A percentile compares a stretch with the other conserved stretches of the same genome.
phyloP scores from a whole-genome alignment of 2,113 vertebrate species.

The Gobius niger region DNA sequence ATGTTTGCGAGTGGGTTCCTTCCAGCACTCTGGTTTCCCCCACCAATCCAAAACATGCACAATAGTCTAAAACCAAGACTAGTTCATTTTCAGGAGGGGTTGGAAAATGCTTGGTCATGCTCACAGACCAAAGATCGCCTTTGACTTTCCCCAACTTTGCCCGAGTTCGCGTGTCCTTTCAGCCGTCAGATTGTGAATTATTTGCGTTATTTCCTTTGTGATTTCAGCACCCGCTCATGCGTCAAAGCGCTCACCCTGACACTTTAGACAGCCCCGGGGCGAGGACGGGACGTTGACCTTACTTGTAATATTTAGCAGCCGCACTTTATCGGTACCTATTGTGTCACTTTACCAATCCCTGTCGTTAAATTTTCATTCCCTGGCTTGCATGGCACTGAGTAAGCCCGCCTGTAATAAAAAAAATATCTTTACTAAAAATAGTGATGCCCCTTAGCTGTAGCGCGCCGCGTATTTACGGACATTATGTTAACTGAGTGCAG shows the following conservation, averaged over 20 bases:
- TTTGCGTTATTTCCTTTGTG: background rate
- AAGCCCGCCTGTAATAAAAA: slow-evolving; percentile 13
- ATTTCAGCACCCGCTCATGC: slow-evolving; percentile 1
- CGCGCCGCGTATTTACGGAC: slow-evolving; percentile 26
- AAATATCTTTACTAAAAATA: slow-evolving; percentile 30
- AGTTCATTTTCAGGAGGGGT: too few species aligned
- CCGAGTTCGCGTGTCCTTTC: background rate
- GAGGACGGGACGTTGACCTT: slow-evolving; percentile 5
- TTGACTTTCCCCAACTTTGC: background rate
- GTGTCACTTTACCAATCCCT: slow-evolving; percentile 28
- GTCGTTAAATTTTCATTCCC: slow-evolving; percentile 38
- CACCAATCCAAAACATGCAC: too few species aligned
- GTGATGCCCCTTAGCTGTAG: slow-evolving; percentile 25
- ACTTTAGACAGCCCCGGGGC: slow-evolving; percentile 10
- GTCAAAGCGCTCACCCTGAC: slow-evolving; percentile 10
- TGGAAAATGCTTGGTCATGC: too few species aligned
- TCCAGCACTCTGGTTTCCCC: too few species aligned
- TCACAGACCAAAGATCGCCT: background rate
- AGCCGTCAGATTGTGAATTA: background rate
- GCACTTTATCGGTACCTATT: slow-evolving; percentile 19
- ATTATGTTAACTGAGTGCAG: slow-evolving; percentile 22
- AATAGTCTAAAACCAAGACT: too few species aligned
- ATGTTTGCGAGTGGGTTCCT: too few species aligned
- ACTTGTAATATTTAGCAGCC: slow-evolving; percentile 35
- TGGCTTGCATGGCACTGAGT: slow-evolving; percentile 17